A percentile compares a stretch with the other conserved stretches of the same genome.
Evolutionary conservation across 2,797 vertebrate species (phyloP).

Genomic region (Margarornis squamiger): DNA sequence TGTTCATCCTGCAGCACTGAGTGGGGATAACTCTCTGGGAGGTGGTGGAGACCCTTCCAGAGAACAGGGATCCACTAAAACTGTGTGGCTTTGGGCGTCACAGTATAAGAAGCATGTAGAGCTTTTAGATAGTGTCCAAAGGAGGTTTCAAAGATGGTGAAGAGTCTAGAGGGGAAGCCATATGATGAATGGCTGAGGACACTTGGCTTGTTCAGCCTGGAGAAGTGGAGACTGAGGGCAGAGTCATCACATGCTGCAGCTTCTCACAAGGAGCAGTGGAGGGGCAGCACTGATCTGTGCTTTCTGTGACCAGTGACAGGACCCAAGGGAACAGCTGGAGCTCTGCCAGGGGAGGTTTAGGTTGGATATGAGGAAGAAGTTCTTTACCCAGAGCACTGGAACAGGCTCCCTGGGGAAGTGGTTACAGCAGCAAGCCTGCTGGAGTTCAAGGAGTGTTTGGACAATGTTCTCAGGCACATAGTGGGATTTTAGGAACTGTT

Average conservation of each 20-base stretch:
- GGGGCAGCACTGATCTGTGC: neutral
- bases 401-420: neutral
- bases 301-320: neutral
- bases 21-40: neutral
- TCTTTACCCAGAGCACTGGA: neutral
- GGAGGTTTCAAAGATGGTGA: neutral
- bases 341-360: neutral
- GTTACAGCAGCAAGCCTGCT: neutral
- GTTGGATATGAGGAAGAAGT: neutral
- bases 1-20: neutral
- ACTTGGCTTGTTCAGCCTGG: neutral
- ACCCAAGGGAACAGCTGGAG: neutral
- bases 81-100: neutral
- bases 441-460: neutral
- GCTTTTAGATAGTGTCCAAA: neutral
- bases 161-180: neutral
- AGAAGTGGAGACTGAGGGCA: neutral
- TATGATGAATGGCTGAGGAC: neutral
- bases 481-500: neutral
- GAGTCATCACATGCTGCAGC: rapidly evolving
- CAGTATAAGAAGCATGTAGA: neutral
- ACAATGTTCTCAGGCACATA: neutral
- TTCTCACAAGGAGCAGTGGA: neutral
- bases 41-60: neutral
- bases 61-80: neutral